Conservation (phyloP, 2,888 invertebrate species). For the Drosophila maculinotata region DNA sequence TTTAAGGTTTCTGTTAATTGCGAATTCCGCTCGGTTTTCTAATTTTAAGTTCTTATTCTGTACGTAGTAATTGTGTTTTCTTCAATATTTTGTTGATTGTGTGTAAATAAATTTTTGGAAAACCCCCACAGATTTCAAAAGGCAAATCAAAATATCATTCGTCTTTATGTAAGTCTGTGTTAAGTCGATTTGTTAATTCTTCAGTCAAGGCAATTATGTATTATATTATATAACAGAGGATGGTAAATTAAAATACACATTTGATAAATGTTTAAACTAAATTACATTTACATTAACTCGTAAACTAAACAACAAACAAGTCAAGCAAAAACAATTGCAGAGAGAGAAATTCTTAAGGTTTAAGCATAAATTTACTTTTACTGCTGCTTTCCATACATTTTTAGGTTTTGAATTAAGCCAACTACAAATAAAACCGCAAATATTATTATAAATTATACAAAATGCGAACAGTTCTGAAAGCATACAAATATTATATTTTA, state of each 20-base stretch:
- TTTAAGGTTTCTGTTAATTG: slow-evolving; percentile 61
- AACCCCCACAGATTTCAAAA: slow-evolving; percentile 38
- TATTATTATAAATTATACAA: slow-evolving; percentile 53
- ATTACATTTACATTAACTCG: slow-evolving; percentile 35
- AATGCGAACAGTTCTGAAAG: slow-evolving; percentile 49
- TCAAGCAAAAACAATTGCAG: slow-evolving; percentile 28
- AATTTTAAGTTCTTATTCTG: slow-evolving; percentile 63
- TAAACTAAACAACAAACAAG: slow-evolving; percentile 22
- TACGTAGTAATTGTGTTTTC: slow-evolving; percentile 50
- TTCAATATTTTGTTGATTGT: slow-evolving; percentile 60
- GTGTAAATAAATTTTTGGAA: slow-evolving; percentile 62
- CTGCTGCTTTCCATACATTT: slow-evolving; percentile 78
- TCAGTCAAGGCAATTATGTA: slow-evolving; percentile 72
- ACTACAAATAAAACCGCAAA: slow-evolving; percentile 50
- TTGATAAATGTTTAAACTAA: slow-evolving; percentile 41
- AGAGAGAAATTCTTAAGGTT: slow-evolving; percentile 53
- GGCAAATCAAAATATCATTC: slow-evolving; percentile 61
- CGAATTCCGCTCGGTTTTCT: slow-evolving; percentile 65
- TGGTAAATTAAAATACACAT: slow-evolving; percentile 32
- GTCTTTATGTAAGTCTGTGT: slow-evolving; percentile 51
- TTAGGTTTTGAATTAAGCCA: slow-evolving; percentile 73
- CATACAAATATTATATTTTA: slow-evolving; percentile 61
- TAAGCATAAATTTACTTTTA: slow-evolving; percentile 70
- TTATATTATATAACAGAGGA: slow-evolving; percentile 67
- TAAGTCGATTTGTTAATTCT: slow-evolving; percentile 63